These are phyloP conservation scores for Camponotus fellah DNA, from an alignment of 2,888 invertebrate genomes.

Conservation along the genomic window DNA sequence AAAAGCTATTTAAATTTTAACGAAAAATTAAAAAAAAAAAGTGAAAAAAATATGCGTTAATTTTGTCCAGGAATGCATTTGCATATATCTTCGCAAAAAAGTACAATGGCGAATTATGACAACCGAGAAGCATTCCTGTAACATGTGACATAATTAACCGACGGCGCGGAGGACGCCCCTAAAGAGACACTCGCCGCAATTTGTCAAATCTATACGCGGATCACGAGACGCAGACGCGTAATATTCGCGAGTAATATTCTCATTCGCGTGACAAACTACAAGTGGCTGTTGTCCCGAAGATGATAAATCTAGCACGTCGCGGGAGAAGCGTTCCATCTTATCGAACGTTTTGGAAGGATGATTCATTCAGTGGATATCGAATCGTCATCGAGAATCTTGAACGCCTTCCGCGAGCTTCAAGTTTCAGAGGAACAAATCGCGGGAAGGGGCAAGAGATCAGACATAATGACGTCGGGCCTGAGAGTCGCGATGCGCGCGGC, in stretches of 20 bases:
- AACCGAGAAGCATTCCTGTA: constrained; percentile 17
- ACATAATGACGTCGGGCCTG: constrained; percentile 72
- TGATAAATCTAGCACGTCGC: constrained; percentile 16
- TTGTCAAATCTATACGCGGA: constrained; percentile 49
- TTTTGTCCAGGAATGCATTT: neutral
- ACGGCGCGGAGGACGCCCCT: neutral
- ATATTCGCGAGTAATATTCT: constrained; percentile 7
- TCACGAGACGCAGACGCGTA: constrained; percentile 22
- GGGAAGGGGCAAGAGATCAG: constrained; percentile 38
- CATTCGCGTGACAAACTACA: constrained; percentile 18
- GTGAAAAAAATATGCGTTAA: too few species aligned
- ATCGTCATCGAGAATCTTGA: neutral
- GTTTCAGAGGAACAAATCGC: constrained; percentile 70
- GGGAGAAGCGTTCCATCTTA: neutral
- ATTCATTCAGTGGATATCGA: neutral
- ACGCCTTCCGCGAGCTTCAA: constrained; percentile 56
- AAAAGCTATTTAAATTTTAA: too few species aligned
- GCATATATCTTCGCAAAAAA: neutral
- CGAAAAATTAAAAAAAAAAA: too few species aligned
- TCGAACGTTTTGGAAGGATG: constrained; percentile 11
- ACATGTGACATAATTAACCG: constrained; percentile 40
- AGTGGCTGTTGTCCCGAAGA: neutral
- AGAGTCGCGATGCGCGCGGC: constrained; percentile 57
- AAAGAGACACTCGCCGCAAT: constrained; percentile 9
- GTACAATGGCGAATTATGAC: neutral